These are phyloP conservation scores for Planococcus citri DNA, from an alignment of 1,140 invertebrate species.

Conservation along the genomic window DNA sequence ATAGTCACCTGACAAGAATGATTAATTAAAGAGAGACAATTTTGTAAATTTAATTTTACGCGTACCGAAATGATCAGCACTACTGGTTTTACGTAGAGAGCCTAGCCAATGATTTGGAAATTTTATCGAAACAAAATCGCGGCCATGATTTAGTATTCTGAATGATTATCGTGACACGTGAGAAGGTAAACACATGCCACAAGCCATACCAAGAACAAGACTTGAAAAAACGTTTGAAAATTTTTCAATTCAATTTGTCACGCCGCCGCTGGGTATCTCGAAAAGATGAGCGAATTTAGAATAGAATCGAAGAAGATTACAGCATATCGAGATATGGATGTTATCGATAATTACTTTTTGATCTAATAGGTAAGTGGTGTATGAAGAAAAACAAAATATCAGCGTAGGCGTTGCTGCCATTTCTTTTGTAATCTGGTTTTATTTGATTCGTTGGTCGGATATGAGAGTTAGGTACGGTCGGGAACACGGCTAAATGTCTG, in stretches of 20 bases:
- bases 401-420: neutral
- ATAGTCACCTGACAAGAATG: neutral
- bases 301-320: neutral
- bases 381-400: neutral
- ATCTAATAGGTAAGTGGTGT: neutral
- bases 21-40: neutral
- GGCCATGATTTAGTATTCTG: no score
- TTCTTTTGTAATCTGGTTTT: neutral
- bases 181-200: no score
- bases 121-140: no score
- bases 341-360: neutral
- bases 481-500: neutral
- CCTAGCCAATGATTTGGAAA: no score
- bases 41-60: neutral
- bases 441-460: neutral
- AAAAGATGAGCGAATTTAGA: neutral
- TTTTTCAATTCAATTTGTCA: neutral
- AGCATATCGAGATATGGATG: neutral
- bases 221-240: neutral
- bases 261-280: neutral
- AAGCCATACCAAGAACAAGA: no score
- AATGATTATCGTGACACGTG: no score
- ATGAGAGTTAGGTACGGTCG: slow-evolving; percentile 5
- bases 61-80: neutral
- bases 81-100: neutral